A percentile compares a stretch with the other conserved stretches of the same genome.
Evolutionary conservation across 2,113 vertebrate species (phyloP).

Genomic region (Hypocryptadius cinnamomeus): DNA sequence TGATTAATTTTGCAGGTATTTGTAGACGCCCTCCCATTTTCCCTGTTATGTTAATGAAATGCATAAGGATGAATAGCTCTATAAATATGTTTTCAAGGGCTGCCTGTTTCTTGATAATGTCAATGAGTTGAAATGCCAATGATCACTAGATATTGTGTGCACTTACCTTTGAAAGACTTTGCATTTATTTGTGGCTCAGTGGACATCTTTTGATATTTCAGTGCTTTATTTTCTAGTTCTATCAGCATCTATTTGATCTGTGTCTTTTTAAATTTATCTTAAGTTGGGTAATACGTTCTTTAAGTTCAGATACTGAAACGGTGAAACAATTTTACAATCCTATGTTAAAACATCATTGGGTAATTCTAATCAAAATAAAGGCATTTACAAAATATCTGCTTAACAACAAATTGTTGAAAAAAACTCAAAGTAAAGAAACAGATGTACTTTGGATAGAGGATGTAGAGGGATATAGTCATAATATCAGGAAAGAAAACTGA

Average conservation of each 20-base stretch:
- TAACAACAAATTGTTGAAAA: background rate
- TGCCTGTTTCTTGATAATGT: background rate
- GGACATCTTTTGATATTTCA: background rate
- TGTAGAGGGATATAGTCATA: background rate
- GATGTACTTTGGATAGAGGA: background rate
- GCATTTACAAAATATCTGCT: background rate
- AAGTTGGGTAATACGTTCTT: background rate
- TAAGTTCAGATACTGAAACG: background rate
- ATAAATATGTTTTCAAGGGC: background rate
- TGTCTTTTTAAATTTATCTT: background rate
- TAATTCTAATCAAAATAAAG: background rate
- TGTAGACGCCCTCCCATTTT: background rate
- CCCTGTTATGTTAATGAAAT: background rate
- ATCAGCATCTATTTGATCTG: background rate
- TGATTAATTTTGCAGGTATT: background rate
- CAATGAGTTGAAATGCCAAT: background rate
- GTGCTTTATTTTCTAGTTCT: background rate
- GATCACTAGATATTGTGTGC: background rate
- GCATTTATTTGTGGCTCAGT: background rate
- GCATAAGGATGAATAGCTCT: background rate
- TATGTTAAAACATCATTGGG: background rate
- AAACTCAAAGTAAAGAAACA: background rate
- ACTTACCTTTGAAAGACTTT: background rate
- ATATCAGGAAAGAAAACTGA: background rate
- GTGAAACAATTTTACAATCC: background rate